Base-by-base conservation (phyloP, 1,140 invertebrate genomes). In the Homalodisca vitripennis region DNA sequence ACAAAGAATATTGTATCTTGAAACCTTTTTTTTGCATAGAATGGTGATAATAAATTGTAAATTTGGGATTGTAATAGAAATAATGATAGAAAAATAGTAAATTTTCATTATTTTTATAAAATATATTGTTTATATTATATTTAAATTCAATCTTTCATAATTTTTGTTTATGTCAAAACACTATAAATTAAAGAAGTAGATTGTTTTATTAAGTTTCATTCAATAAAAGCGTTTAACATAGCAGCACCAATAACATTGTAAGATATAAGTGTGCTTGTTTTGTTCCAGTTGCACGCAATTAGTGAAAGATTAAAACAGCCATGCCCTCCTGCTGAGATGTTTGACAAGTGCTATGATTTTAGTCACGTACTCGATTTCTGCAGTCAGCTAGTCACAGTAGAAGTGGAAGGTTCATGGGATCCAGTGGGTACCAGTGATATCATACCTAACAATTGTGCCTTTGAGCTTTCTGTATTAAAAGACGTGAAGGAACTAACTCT, bases 321-420 rank as follows among this genome's bases (percentile, higher is more conserved):
- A 0, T 92, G 94, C 78, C 91, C 94, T 22, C 82, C 86, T 1
- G 81, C 87, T 62, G 86, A 91, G 81, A 86, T 88, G 55, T 80
- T 84, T 67, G 85, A 87, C 73, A 86, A 84, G 78, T 82, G 84
- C 75, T 89, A 88, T 75, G 92, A 97, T 79, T 91, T 97, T 70
- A 93, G 92, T 73, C 92, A 97, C 77, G 88, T 97, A 3, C 77
- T 98, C 66, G 95, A 98, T 77, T 93, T 94, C 76, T 92, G 92
- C 77, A 90, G 89, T 0, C 88, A 91, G 74, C 76, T 95, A 10
- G 84, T 82, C 22, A 82, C 79, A 14, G 77, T 95, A 0, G 83
- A 84, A 60, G 86, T 97, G 12, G 82, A 88, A 76, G 91, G 92
- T 0, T 89, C 83, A 70, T 80, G 82, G 55, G 81, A 86, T 30